These are phyloP conservation scores for Pterocles burchelli DNA, from an alignment of 2,113 vertebrate species.

Conservation along the genomic window DNA sequence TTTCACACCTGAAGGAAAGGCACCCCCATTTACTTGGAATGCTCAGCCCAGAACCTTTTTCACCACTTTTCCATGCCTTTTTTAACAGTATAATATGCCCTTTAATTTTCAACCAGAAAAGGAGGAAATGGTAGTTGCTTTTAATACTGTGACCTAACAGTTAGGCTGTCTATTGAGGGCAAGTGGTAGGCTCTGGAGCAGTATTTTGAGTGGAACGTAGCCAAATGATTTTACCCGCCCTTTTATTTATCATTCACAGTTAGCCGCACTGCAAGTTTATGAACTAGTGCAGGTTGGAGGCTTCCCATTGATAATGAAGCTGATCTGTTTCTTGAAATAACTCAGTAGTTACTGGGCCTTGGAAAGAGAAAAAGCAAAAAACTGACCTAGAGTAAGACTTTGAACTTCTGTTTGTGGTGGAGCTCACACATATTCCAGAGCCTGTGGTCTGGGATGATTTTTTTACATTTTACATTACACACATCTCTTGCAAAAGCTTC, in stretches of 20 bases:
- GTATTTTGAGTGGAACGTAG: background rate
- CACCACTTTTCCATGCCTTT: background rate
- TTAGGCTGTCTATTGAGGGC: background rate
- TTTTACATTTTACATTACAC: background rate
- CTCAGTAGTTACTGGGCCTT: background rate
- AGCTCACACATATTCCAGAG: background rate
- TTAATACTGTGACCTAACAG: background rate
- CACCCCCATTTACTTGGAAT: background rate
- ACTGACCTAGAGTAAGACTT: background rate
- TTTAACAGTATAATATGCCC: background rate
- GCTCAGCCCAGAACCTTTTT: background rate
- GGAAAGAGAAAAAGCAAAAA: background rate
- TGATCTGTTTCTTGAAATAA: background rate
- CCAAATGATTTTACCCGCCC: background rate
- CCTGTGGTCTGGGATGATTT: background rate
- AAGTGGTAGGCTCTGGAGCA: background rate
- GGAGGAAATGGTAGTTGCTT: background rate
- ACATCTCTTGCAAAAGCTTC: background rate
- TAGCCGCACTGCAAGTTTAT: background rate
- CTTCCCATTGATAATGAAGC: background rate
- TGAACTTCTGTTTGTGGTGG: background rate
- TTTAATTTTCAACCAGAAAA: background rate
- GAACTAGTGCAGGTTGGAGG: background rate
- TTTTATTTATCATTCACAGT: background rate
- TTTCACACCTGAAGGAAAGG: background rate